Evolutionary conservation across 2,888 invertebrate species (phyloP), one percentile per base, ranked within the genome.

Genomic region (Luperina nickerlii): DNA sequence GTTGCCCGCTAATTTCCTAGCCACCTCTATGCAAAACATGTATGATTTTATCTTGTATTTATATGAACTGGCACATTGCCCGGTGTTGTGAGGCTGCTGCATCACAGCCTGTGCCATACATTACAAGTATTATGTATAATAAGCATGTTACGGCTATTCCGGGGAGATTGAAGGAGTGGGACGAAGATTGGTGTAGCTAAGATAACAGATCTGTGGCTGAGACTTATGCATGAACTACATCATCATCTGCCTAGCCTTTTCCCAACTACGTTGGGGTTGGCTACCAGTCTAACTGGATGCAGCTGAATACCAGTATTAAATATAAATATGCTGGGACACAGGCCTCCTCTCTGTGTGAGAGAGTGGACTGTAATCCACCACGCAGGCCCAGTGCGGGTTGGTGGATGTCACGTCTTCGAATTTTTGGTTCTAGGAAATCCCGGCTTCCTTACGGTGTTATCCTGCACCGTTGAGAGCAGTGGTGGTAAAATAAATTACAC

Each of bases 51-150:
- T 91, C 91, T 89, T 71, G 77, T 88, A 88, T 88, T 89, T 90
- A 89, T 91, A 89, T 85, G 89, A 90, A 90, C 90, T 92, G 92
- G 92, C 92, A 91, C 86, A 63, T 72, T 76, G 90, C 91, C 91
- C 83, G 82, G 74, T 86, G 85, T 79, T 88, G 72, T 68, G 81
- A 74, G 68, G 74, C 74, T 54, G 71, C 77, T 80, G 78, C 83
- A 84, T 78, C 76, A 81, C 71, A 54, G 73, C 78, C 48, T 66
- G 79, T 42, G 54, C 54, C 76, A 73, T 88, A 87, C 69, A 77
- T 85, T 73, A 77, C 79, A 69, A 63, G 48, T 74, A 81, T 87
- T 80, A 87, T 74, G 66, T 87, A 79, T 88, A 78, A 82, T 88
- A 82, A 85, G 78, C 71, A 74, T 84, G 79, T 82, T 75, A 66